phyloP scores from a whole-genome alignment of 2,797 vertebrate species.

The Premnoplex brunnescens region DNA sequence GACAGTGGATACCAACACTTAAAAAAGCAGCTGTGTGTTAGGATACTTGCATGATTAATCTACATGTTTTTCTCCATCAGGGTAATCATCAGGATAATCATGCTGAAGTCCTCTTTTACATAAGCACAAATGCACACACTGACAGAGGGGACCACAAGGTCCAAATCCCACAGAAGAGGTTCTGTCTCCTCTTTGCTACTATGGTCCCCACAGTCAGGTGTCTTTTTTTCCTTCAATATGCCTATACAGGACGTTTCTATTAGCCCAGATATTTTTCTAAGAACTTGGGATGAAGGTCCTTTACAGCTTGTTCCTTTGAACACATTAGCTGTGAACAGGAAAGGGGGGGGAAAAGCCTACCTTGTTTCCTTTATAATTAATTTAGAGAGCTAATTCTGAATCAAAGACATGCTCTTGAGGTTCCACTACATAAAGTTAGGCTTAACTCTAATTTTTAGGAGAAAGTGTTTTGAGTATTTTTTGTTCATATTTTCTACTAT shows the following conservation, averaged over 20 bases:
- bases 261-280: neutral
- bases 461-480: neutral
- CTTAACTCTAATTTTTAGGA: neutral
- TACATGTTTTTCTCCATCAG: neutral
- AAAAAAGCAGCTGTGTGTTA: neutral
- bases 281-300: neutral
- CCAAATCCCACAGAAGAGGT: neutral
- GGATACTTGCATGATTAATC: neutral
- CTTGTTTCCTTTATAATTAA: neutral
- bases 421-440: neutral
- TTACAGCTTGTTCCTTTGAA: neutral
- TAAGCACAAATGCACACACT: neutral
- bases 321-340: neutral
- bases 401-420: neutral
- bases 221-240: neutral
- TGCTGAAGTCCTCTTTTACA: neutral
- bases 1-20: neutral
- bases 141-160: neutral
- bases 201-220: neutral
- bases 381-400: neutral
- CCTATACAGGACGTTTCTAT: neutral
- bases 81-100: neutral
- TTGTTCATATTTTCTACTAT: slow-evolving; percentile 16
- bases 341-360: neutral
- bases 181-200: neutral